Percentiles rank a stretch among this genome's conserved stretches.
phyloP scores from a whole-genome alignment of 2,113 vertebrate species.

The Neolamprologus fasciatus region DNA sequence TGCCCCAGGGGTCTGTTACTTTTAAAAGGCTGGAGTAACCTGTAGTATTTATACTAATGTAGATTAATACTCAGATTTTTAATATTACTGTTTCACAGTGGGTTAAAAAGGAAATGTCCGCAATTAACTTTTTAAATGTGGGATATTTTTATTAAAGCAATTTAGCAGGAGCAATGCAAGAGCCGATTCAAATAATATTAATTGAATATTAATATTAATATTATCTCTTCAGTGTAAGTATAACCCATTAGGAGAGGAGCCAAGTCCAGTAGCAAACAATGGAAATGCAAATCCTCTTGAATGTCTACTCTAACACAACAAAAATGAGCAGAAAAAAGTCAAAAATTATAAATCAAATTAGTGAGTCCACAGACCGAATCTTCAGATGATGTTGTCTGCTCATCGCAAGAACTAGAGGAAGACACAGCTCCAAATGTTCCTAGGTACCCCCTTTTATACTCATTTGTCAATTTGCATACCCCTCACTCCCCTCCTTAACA shows the following conservation, averaged over 20 bases:
- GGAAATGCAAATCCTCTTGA: neutral
- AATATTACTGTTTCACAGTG: neutral
- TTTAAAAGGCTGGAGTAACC: neutral
- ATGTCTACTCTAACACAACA: neutral
- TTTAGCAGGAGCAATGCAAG: neutral
- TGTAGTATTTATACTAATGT: neutral
- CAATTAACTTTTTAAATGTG: neutral
- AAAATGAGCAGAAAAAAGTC: neutral
- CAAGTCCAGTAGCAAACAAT: neutral
- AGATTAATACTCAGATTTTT: neutral
- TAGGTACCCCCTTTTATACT: neutral
- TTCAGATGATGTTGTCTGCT: neutral
- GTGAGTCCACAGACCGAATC: neutral
- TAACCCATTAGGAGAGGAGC: neutral
- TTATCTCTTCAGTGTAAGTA: neutral
- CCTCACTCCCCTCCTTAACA: neutral
- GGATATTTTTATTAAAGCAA: neutral
- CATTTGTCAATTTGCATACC: neutral
- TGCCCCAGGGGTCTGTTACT: neutral
- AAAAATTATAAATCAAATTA: neutral
- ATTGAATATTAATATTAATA: neutral
- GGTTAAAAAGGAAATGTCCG: neutral
- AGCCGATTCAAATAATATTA: neutral
- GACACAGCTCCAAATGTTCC: neutral
- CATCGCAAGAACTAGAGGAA: neutral